Evolutionary conservation across 2,888 invertebrate species (phyloP), one percentile per base, ranked within the genome.

Genomic region (Bombyx huttoni): DNA sequence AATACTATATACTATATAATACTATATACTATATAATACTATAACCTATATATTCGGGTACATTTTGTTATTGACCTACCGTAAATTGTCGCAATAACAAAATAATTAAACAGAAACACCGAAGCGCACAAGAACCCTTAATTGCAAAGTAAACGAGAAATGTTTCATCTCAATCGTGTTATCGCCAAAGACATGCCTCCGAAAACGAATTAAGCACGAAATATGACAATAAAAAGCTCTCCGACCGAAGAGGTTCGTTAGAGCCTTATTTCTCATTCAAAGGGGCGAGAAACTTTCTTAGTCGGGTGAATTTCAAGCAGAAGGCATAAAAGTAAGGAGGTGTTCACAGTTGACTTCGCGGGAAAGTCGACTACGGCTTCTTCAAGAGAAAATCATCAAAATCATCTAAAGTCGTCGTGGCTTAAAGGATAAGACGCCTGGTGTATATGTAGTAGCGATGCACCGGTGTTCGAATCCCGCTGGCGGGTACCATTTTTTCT

Each of bases 281-380:
- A 54, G 49, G 58, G 55, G 58, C 60, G 53, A 54, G 40, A 60
- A 68, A 66, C 54, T 67, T 68, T 59, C 52, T 53, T 56, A 58
- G 49, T 52, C 55, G 55, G 56, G 59, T 58, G 67, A 67, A 64
- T 67, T 67, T 68, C 58, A 64, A 67, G 60, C 53, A 66, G 59
- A 40, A 40, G 40, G 40, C 40, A 40, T 40, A 40, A 40, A 40
- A 40, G 40, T 40, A 40, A 40, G 40, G 12, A 7, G 2, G 8
- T 7, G 40, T 40, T 10, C 7, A 40, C 12, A 5, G 12, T 40
- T 40, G 40, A 3, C 1, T 40, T 24, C 24, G 2, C 24, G 24
- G 24, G 24, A 24, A 24, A 24, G 24, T 24, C 24, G 24, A 24
- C 24, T 24, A 24, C 24, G 5, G 2, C 2, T 24, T 24, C n/a